Evolutionary conservation across 2,888 invertebrate species (phyloP), one percentile per base, ranked within the genome.

Genomic region (Heliconius cydno): DNA sequence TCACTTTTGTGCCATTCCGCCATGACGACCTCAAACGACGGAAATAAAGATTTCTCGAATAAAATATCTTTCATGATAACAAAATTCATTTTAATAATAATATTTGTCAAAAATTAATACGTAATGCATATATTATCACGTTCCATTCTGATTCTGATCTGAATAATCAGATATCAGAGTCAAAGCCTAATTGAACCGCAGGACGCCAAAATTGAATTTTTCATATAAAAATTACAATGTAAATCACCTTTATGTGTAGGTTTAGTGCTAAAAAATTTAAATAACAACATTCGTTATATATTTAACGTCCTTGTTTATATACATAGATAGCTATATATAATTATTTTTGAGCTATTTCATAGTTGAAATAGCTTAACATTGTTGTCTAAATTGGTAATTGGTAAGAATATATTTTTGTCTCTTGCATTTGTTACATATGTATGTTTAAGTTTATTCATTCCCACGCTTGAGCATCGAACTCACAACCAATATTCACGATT

Each of bases 121-220:
- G 73, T 25, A 60, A 73, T 73, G 60, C 60, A 73, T 73, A 22
- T 25, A 30, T 73, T 73, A 57, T 73, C 34, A 38, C n/a, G 15
- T 25, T 73, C 15, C 15, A 60, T 38, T 25, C n/a, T 46, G 70
- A 70, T 70, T 70, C 70, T 46, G 70, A 70, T 70, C 70, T n/a
- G 70, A 70, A 73, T 73, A 65, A 75, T 65, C 75, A 41, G 75
- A 75, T 75, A 75, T 28, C 75, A 46, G 25, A 75, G 65, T 75
- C 65, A 63, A 63, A 63, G 65, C 41, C 75, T 66, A 65, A 75
- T 65, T 75, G 46, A 75, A 60, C 73, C 73, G n/a, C 73, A 60
- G 73, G 73, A 57, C 73, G 60, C 66, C 65, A 66, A 75, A 75
- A 46, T 75, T 22, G 41, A 63, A 28, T 65, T 65, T 65, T 75